phyloP scores from a whole-genome alignment of 2,797 vertebrate genomes.

The Danionella dracula region DNA sequence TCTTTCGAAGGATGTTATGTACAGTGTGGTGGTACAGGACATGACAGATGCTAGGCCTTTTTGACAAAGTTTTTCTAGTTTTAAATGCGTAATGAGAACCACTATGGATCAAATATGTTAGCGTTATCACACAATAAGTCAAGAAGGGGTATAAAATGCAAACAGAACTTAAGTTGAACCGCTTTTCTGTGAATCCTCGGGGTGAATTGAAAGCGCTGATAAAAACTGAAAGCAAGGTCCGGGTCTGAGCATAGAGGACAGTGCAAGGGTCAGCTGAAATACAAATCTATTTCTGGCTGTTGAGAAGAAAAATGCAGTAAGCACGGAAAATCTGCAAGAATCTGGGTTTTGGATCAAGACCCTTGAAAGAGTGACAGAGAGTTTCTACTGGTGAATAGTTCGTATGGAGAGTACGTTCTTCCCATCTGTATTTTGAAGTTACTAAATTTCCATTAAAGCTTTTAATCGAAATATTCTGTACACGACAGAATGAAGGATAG shows the following conservation, averaged over 20 bases:
- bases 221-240: background rate
- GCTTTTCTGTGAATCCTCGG: background rate
- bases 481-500: too few relatives aligned
- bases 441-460: too few relatives aligned
- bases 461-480: too few relatives aligned
- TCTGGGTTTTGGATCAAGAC: background rate
- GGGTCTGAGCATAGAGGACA: background rate
- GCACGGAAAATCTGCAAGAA: background rate
- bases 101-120: background rate
- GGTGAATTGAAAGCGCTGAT: background rate
- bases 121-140: background rate
- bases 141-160: background rate
- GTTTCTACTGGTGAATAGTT: background rate
- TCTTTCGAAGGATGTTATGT: too few relatives aligned
- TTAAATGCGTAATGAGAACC: too few relatives aligned
- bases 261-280: conserved; percentile 13
- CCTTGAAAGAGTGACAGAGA: background rate
- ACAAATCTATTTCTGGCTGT: conserved; percentile 4
- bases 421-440: too few relatives aligned
- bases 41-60: too few relatives aligned
- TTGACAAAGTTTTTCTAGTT: too few relatives aligned
- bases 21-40: too few relatives aligned
- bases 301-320: conserved; percentile 5
- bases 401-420: background rate
- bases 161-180: background rate